Base-by-base conservation (phyloP, 2,113 vertebrate species). In the Aplodontia rufa region DNA sequence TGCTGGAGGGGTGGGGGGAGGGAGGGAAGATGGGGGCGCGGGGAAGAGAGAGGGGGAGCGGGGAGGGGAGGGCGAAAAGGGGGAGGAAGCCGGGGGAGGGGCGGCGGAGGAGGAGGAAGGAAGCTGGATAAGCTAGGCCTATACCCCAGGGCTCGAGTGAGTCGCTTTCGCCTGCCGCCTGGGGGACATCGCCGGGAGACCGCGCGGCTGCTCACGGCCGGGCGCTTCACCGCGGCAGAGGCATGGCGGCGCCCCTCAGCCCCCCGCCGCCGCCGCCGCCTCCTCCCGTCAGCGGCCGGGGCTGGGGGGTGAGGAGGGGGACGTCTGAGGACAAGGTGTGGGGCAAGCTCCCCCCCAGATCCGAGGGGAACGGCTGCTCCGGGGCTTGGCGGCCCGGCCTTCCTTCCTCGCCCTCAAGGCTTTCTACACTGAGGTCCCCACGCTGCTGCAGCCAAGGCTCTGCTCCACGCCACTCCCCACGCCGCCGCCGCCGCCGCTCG, bases 141-240 rank as follows among this genome's bases (percentile, higher is more conserved):
- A 98, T 96, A 98, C 98, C 99, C 98, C 98, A 98, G 98, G 98
- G 98, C 98, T 98, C 98, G 97, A 98, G 98, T 99, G 98, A 98
- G 97, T 97, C 94, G 98, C 98, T 98, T 96, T 96, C 98, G 93
- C 98, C 98, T 91, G 98, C 98, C 97, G 97, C 97, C 96, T 62
- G 98, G 98, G 98, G 98, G 97, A 98, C 98, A 98, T 98, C 98
- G 98, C 98, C 98, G 95, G 95, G 95, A 97, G 97, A 95, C 94
- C 68, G 42, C 71, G 96, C 91, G 71, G 96, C 96, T 97, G 89
- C 96, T 89, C 86, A 81, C 88, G 86, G 94, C 93, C 72, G 62
- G 84, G 93, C 81, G 95, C 96, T 90, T 95, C 85, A 92, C 95
- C 96, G 95, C 90, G 94, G 97, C 79, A 91, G 96, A 90, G 97